Evolutionary conservation across 2,888 invertebrate genomes (phyloP).

Genomic region (Gastrophysa polygoni): DNA sequence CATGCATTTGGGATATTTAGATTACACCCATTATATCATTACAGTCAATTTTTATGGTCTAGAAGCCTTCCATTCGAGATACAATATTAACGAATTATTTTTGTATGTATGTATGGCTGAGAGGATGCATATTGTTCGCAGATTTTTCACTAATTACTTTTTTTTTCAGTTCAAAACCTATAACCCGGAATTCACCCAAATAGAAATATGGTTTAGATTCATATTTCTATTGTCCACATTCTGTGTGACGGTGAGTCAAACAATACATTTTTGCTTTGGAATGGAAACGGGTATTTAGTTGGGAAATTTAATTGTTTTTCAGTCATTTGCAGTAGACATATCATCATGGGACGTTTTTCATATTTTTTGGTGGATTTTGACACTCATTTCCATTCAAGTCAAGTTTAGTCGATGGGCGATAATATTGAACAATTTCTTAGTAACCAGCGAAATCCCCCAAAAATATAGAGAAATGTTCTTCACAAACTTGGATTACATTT

Average conservation of each 20-base stretch:
- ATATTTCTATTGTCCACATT: constrained; percentile 90
- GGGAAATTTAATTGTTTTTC: too few relatives aligned
- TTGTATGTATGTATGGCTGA: constrained; percentile 86
- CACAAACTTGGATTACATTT: too few relatives aligned
- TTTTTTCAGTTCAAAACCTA: constrained; percentile 88
- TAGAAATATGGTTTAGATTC: constrained; percentile 97
- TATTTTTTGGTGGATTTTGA: too few relatives aligned
- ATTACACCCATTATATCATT: constrained; percentile 87
- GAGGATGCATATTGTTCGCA: constrained; percentile 19
- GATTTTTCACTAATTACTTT: background rate
- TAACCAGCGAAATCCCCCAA: too few relatives aligned
- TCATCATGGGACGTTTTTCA: too few relatives aligned
- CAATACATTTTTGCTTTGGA: too few relatives aligned
- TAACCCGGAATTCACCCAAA: constrained; percentile 94
- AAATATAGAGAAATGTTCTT: too few relatives aligned
- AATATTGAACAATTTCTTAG: too few relatives aligned
- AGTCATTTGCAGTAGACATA: too few relatives aligned
- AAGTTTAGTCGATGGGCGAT: too few relatives aligned
- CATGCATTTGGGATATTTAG: constrained; percentile 86
- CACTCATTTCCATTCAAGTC: too few relatives aligned
- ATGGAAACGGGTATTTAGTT: too few relatives aligned
- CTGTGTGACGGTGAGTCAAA: constrained; percentile 83
- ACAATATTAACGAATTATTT: constrained; percentile 80
- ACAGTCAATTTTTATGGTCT: constrained; percentile 85
- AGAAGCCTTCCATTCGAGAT: constrained; percentile 81